Evolutionary conservation across 2,797 vertebrate genomes (phyloP).

Genomic region (Leucoraja ocellata): DNA sequence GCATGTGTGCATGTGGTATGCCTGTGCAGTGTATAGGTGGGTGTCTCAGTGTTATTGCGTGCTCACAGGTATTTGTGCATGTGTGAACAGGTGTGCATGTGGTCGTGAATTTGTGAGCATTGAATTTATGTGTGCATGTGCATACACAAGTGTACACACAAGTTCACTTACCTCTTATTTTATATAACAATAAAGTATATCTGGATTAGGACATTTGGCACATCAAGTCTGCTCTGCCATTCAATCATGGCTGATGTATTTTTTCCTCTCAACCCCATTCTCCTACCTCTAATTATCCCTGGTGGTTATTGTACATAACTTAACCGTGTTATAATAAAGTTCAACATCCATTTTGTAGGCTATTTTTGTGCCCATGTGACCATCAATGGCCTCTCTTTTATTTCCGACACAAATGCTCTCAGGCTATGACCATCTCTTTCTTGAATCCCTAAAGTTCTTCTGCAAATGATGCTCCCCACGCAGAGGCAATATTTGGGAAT

Average conservation of each 20-base stretch:
- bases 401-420: not conserved
- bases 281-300: not conserved
- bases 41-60: not conserved
- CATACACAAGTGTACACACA: not conserved
- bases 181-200: not conserved
- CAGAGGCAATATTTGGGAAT: not conserved
- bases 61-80: not conserved
- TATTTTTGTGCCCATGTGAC: not conserved
- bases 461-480: not conserved
- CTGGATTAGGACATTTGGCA: not conserved
- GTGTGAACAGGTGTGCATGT: not conserved
- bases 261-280: no score
- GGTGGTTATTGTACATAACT: not conserved
- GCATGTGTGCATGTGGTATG: not conserved
- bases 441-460: not conserved
- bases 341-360: not conserved
- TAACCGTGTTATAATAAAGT: not conserved
- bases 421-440: not conserved
- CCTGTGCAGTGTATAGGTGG: not conserved
- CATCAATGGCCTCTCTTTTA: not conserved
- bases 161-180: not conserved
- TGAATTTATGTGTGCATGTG: not conserved
- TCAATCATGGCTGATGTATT: no score
- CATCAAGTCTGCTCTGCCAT: no score
- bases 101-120: not conserved